These are phyloP conservation scores for Podilymbus podiceps DNA, from an alignment of 2,113 vertebrate species.

Conservation along the genomic window DNA sequence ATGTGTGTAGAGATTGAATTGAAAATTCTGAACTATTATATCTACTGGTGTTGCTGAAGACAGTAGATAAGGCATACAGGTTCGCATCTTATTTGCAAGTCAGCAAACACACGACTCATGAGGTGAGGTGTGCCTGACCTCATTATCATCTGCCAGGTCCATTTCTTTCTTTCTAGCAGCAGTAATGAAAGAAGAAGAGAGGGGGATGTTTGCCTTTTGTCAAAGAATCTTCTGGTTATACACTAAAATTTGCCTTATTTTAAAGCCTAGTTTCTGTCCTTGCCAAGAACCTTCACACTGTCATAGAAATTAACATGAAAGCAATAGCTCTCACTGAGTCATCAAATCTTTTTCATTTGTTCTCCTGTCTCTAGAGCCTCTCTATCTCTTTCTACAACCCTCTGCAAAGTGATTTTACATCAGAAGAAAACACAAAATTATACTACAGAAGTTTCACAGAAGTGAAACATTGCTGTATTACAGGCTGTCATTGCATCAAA, in stretches of 20 bases:
- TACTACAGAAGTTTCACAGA: not conserved
- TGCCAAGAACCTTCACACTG: slow-evolving; percentile 37
- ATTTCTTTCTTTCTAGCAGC: not conserved
- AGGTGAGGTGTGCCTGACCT: not conserved
- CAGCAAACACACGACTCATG: not conserved
- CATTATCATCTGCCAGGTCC: not conserved
- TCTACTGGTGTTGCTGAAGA: not conserved
- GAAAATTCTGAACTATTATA: not conserved
- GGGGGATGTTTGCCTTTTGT: not conserved
- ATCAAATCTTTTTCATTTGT: slow-evolving; percentile 41
- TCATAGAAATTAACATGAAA: slow-evolving; percentile 44
- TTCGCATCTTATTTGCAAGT: slow-evolving; percentile 8
- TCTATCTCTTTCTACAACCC: slow-evolving; percentile 2
- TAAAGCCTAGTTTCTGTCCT: slow-evolving; percentile 20
- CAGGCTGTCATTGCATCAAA: not conserved
- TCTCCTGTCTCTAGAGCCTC: slow-evolving; percentile 19
- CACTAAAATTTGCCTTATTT: not conserved
- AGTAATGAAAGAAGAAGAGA: not conserved
- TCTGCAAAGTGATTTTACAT: slow-evolving; percentile 40
- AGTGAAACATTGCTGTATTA: not conserved
- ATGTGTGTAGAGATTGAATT: not conserved
- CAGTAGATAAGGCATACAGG: not conserved
- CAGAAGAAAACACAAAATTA: slow-evolving; percentile 47
- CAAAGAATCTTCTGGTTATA: not conserved
- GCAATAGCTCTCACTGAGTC: slow-evolving; percentile 17